Percentiles rank a stretch among this genome's conserved stretches.
Conservation (phyloP, 2,113 vertebrate genomes). For the Myiozetetes cayanensis region DNA sequence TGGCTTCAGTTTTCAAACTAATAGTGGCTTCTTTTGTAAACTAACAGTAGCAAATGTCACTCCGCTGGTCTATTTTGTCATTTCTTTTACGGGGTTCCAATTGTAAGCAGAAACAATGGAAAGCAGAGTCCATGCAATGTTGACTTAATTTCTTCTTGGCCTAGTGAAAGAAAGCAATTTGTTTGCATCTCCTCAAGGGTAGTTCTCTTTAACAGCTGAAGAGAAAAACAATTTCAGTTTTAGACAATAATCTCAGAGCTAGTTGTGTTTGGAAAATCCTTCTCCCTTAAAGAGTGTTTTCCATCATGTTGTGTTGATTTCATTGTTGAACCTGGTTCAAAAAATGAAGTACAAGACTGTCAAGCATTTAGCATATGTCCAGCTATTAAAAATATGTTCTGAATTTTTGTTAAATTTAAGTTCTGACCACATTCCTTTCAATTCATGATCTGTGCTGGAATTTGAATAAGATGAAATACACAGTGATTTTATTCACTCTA, state of each 20-base stretch:
- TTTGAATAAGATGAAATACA: neutral
- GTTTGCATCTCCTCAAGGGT: neutral
- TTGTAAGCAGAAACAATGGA: neutral
- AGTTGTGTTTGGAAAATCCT: neutral
- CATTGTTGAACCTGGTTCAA: neutral
- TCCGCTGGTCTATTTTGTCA: neutral
- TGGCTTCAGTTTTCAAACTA: neutral
- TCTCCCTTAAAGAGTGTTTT: neutral
- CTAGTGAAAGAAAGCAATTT: neutral
- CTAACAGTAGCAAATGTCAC: neutral
- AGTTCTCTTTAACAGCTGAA: neutral
- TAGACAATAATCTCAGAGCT: neutral
- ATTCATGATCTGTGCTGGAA: neutral
- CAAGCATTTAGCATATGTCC: neutral
- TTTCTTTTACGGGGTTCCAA: neutral
- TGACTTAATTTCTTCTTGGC: neutral
- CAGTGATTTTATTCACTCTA: neutral
- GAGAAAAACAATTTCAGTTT: neutral
- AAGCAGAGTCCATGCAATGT: neutral
- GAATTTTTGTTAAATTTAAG: neutral
- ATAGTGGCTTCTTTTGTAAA: neutral
- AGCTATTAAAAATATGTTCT: neutral
- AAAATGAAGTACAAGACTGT: neutral
- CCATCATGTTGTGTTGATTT: neutral
- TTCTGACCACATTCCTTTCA: neutral